phyloP scores from a whole-genome alignment of 2,888 invertebrate genomes.

The Philereme vetulata region DNA sequence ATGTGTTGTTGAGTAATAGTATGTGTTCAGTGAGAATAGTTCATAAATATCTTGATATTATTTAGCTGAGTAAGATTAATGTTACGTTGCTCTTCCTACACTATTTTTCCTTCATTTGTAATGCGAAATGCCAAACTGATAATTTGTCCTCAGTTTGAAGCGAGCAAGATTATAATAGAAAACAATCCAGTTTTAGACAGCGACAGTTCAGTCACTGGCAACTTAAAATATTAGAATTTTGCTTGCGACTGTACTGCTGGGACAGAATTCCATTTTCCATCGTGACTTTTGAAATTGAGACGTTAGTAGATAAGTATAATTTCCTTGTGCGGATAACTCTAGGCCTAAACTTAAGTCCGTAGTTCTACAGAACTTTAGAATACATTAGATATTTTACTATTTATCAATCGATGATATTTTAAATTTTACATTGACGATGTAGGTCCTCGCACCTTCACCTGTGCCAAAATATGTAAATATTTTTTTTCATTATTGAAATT shows the following conservation, averaged over 20 bases:
- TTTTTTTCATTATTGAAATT: constrained; percentile 50
- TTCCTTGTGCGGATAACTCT: constrained; percentile 43
- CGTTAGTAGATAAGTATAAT: constrained; percentile 3
- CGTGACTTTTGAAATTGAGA: constrained; percentile 6
- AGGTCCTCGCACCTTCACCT: constrained; percentile 68
- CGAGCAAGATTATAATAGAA: not conserved
- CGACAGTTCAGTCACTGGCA: not conserved
- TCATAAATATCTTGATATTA: constrained; percentile 64
- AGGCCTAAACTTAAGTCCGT: constrained; percentile 81
- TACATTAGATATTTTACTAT: constrained; percentile 67
- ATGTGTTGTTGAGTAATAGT: constrained; percentile 38
- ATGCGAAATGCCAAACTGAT: constrained; percentile 7
- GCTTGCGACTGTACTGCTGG: not conserved
- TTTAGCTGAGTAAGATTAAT: constrained; percentile 54
- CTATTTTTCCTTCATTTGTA: constrained; percentile 3
- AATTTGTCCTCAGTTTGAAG: not conserved
- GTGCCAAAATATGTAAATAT: constrained; percentile 81
- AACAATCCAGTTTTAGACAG: too few relatives aligned
- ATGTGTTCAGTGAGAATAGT: constrained; percentile 75
- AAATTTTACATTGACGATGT: constrained; percentile 57
- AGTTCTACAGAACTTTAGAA: constrained; percentile 73
- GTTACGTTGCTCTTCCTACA: constrained; percentile 55
- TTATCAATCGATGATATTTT: constrained; percentile 47
- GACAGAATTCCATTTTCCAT: constrained; percentile 6
- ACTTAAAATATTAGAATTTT: not conserved